Evolutionary conservation across 2,113 vertebrate species (phyloP).

Genomic region (Halcyon malimbica): DNA sequence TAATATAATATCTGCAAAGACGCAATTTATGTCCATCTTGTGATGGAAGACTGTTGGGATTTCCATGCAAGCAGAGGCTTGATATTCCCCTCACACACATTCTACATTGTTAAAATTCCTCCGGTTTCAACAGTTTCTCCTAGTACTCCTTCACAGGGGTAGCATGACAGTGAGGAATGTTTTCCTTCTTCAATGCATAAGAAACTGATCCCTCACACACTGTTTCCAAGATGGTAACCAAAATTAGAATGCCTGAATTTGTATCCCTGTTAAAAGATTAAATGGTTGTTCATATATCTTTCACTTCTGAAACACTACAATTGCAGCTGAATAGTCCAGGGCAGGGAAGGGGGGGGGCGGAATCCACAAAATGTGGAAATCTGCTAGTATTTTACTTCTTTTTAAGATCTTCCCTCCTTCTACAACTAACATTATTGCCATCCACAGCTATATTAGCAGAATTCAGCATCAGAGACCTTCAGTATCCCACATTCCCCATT

Average conservation of each 20-base stretch:
- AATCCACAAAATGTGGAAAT: background rate
- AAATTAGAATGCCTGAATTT: background rate
- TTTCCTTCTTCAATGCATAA: background rate
- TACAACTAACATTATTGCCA: background rate
- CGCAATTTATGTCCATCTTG: background rate
- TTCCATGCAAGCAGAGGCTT: background rate
- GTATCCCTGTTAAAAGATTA: background rate
- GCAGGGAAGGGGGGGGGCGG: rapidly evolving
- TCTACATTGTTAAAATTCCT: background rate
- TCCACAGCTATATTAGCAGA: background rate
- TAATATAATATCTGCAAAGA: background rate
- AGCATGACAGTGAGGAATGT: background rate
- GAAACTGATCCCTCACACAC: background rate
- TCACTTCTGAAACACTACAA: background rate
- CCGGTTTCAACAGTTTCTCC: background rate
- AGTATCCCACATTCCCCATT: background rate
- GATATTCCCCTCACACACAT: background rate
- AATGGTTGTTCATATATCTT: background rate
- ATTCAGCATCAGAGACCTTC: background rate
- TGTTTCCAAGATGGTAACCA: background rate
- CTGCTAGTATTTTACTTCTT: background rate
- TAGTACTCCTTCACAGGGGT: background rate
- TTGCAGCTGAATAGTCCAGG: background rate
- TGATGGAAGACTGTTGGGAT: background rate
- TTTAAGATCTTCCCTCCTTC: background rate